Percentiles rank a stretch among this genome's conserved stretches.
Evolutionary conservation across 1,140 invertebrate genomes (phyloP).

Genomic region (Anagrus nilaparvatae): DNA sequence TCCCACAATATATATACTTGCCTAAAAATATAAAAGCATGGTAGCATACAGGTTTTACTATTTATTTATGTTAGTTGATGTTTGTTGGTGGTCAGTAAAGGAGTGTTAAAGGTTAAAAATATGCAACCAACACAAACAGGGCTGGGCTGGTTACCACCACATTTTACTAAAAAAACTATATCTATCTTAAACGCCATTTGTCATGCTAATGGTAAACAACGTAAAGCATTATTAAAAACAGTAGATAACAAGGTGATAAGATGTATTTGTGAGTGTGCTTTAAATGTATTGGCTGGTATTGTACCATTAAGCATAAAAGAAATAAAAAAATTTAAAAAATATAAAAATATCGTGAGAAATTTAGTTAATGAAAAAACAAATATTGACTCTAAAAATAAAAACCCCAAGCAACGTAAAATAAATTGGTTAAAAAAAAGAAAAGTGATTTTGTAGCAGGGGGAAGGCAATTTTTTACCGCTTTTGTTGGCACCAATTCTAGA

Average conservation of each 20-base stretch:
- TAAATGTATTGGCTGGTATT: slow-evolving; percentile 14
- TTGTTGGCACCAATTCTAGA: slow-evolving; percentile 5
- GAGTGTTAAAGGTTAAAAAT: too few species aligned
- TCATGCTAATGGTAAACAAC: slow-evolving; percentile 8
- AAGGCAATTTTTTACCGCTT: slow-evolving; percentile 1
- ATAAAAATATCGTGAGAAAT: slow-evolving; percentile 2
- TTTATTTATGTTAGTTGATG: not conserved
- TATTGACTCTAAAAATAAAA: too few species aligned
- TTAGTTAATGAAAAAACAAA: too few species aligned
- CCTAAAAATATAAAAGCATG: slow-evolving; percentile 12
- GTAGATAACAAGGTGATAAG: slow-evolving; percentile 13
- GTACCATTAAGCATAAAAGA: too few species aligned
- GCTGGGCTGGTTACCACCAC: slow-evolving; percentile 1
- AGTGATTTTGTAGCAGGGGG: slow-evolving; percentile 1
- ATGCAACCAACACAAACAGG: not conserved
- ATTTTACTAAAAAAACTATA: slow-evolving; percentile 6
- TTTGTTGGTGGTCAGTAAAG: too few species aligned
- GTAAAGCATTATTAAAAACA: slow-evolving; percentile 8
- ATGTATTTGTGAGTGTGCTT: slow-evolving; percentile 19
- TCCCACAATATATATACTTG: slow-evolving; percentile 9
- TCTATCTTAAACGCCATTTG: not conserved
- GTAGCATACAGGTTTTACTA: not conserved
- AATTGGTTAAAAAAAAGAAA: slow-evolving; percentile 1
- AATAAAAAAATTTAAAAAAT: slow-evolving; percentile 1
- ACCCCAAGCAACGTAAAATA: too few species aligned